Conservation (phyloP, 2,113 vertebrate species). For the Cyanoderma ruficeps region DNA sequence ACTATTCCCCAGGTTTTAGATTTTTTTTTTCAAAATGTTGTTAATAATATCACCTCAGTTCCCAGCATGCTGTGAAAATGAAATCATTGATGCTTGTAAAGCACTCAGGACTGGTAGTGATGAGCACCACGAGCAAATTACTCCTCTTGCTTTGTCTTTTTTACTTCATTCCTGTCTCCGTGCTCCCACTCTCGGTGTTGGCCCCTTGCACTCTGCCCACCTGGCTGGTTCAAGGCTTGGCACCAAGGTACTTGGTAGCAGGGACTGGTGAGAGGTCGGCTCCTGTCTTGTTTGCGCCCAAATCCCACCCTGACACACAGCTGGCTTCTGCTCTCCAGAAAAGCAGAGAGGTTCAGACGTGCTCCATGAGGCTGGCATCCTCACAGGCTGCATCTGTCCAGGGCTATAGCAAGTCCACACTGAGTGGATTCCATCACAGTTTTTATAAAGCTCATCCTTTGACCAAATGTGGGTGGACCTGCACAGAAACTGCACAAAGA, state of each 20-base stretch:
- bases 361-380: background rate
- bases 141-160: background rate
- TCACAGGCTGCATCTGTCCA: background rate
- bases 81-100: background rate
- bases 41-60: background rate
- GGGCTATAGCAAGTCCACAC: background rate
- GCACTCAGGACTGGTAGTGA: background rate
- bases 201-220: accelerated
- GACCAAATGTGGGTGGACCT: background rate
- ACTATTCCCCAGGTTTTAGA: background rate
- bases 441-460: background rate
- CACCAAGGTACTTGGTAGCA: background rate
- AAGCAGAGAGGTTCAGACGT: background rate
- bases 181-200: background rate
- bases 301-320: background rate
- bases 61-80: background rate
- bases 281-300: background rate
- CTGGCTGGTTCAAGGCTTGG: background rate
- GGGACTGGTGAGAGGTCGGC: accelerated
- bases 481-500: background rate
- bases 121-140: background rate
- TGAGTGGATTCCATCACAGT: background rate
- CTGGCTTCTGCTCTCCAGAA: background rate
- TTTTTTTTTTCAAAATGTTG: background rate
- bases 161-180: background rate